These are phyloP conservation scores for Menidia menidia DNA, from an alignment of 2,797 vertebrate genomes.

Conservation along the genomic window DNA sequence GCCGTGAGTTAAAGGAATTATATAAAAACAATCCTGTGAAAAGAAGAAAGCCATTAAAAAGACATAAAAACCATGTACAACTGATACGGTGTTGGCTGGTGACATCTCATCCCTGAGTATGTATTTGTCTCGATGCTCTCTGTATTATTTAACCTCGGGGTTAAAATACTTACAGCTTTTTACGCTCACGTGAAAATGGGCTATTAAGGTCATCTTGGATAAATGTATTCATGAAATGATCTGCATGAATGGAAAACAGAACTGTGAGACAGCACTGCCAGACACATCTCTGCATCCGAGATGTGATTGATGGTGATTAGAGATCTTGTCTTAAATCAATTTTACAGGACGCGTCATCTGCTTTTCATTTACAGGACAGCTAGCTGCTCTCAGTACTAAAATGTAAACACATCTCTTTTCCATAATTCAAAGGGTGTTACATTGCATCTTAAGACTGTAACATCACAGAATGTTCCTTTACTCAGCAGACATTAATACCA, in stretches of 20 bases:
- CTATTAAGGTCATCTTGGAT: constrained; percentile 74
- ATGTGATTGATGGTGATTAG: constrained; percentile 73
- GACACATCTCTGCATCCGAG: constrained; percentile 50
- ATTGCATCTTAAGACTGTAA: constrained; percentile 28
- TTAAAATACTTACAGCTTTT: constrained; percentile 69
- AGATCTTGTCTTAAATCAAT: constrained; percentile 71
- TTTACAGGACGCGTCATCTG: constrained; percentile 69
- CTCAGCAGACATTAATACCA: constrained; percentile 7
- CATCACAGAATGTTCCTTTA: neutral
- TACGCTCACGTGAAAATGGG: constrained; percentile 66
- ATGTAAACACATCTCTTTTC: constrained; percentile 58
- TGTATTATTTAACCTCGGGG: constrained; percentile 74
- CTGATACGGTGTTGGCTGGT: constrained; percentile 50
- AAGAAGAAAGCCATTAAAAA: constrained; percentile 66
- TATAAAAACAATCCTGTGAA: constrained; percentile 53
- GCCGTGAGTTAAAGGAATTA: constrained; percentile 46
- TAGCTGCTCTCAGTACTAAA: constrained; percentile 39
- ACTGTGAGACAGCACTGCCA: constrained; percentile 36
- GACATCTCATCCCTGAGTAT: constrained; percentile 55
- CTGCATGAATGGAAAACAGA: constrained; percentile 60
- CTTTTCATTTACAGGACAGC: constrained; percentile 64
- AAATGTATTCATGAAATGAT: constrained; percentile 78
- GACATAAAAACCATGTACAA: constrained; percentile 69
- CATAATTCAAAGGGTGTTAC: constrained; percentile 38
- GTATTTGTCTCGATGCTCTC: constrained; percentile 56